Conservation (phyloP, 2,888 invertebrate species). For the Athalia rosae region DNA sequence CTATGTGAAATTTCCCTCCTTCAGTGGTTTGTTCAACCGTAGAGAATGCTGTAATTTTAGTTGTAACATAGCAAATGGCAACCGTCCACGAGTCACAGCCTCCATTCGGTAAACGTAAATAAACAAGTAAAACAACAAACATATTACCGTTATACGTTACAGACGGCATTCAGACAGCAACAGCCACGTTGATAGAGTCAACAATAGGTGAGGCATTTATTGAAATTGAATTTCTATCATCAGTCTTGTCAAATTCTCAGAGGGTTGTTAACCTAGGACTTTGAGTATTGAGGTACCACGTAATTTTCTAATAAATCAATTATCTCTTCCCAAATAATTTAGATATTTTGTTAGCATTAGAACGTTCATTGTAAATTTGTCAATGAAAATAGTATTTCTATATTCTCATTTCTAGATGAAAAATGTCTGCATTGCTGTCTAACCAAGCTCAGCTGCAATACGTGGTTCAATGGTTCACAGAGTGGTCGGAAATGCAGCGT, state of each 20-base stretch:
- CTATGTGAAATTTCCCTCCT: not conserved
- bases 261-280: too few species aligned
- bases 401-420: constrained; percentile 56
- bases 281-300: too few species aligned
- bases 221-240: not conserved
- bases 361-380: too few species aligned
- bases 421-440: constrained; percentile 73
- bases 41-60: not conserved
- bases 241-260: too few species aligned
- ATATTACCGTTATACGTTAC: not conserved
- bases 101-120: constrained; percentile 31
- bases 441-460: constrained; percentile 87
- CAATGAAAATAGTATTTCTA: not conserved
- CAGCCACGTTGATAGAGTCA: constrained; percentile 5
- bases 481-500: constrained; percentile 91
- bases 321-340: too few species aligned
- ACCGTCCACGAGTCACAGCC: constrained; percentile 29
- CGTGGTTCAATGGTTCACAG: constrained; percentile 90
- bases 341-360: too few species aligned
- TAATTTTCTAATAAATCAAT: too few species aligned
- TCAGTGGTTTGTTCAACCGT: too few species aligned
- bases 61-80: constrained; percentile 32
- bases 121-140: constrained; percentile 23
- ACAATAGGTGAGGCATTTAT: not conserved
- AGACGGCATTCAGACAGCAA: not conserved